Base-by-base conservation (phyloP, 2,888 invertebrate genomes). In the Lasius platythorax region DNA sequence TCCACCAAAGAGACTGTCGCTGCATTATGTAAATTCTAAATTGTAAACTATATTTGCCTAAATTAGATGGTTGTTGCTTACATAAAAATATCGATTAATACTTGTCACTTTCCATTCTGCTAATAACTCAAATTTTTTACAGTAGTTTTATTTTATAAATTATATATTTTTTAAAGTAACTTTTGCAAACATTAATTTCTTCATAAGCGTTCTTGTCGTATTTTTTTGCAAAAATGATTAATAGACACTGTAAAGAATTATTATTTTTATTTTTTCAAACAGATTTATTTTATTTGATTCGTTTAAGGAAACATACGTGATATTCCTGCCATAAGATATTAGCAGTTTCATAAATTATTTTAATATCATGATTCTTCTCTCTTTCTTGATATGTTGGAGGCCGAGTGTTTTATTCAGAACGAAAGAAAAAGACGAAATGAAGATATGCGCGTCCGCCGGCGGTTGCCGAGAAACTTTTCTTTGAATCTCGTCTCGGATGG, bases 401-500 rank as follows among this genome's bases (percentile, higher is more conserved):
- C 6, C 28, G n/a, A 66, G 50, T 50, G 46, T 64, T 75, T 75
- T 75, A 75, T 75, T 67, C 53, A 50, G 53, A 67, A 56, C 56
- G 76, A 53, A 28, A 53, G 40, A 67, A 43, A 53, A 40, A 56
- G n/a, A 40, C 53, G 28, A 67, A 37, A 76, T 8, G 30, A 15
- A 56, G 28, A 40, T 23, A 53, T 23, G 64, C 37, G 37, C 53
- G 53, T 37, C 46, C 50, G 67, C 8, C 28, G 40, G 15, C 12
- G 28, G 53, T 67, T 53, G 53, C 28, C n/a, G n/a, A 40, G 68
- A 78, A 78, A 56, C 68, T 78, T 68, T 56, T 78, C 68, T 68
- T 68, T 40, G 78, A 78, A 68, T 78, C 68, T 67, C 40, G 53
- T 78, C 53, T 67, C 67, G 40, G 56, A 78, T 68, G n/a, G 61